These are phyloP conservation scores for Noctuana brunneofusca DNA, from an alignment of 2,888 invertebrate species.

Conservation along the genomic window DNA sequence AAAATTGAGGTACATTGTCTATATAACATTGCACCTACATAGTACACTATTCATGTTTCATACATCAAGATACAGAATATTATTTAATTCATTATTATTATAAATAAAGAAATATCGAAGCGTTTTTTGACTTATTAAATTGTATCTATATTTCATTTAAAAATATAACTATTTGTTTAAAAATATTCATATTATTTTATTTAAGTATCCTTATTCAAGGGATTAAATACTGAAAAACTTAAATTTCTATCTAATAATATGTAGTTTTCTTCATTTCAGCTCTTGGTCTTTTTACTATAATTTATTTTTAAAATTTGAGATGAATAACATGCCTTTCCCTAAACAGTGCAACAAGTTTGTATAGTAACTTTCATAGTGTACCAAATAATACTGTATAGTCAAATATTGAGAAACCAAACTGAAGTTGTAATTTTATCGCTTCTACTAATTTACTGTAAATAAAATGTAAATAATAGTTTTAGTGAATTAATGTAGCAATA, in stretches of 20 bases:
- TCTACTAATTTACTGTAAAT: slow-evolving; percentile 24
- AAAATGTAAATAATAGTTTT: slow-evolving; percentile 7
- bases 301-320: slow-evolving; percentile 13
- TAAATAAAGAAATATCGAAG: too few relatives aligned
- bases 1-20: too few relatives aligned
- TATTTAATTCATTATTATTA: too few relatives aligned
- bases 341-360: background rate
- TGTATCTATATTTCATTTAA: too few relatives aligned
- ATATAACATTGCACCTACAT: too few relatives aligned
- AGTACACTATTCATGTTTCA: too few relatives aligned
- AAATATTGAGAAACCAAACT: slow-evolving; percentile 28
- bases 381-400: background rate
- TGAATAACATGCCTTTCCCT: slow-evolving; percentile 24
- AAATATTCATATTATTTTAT: too few relatives aligned
- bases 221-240: background rate
- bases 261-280: background rate
- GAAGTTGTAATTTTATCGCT: slow-evolving; percentile 25
- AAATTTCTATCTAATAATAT: too few relatives aligned
- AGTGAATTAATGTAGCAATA: slow-evolving; percentile 31
- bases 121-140: too few relatives aligned
- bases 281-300: background rate
- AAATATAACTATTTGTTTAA: too few relatives aligned
- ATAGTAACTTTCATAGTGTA: background rate
- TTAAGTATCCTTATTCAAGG: background rate
- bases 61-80: too few relatives aligned